phyloP scores from a whole-genome alignment of 2,113 vertebrate genomes.

The Mastomys natalensis region DNA sequence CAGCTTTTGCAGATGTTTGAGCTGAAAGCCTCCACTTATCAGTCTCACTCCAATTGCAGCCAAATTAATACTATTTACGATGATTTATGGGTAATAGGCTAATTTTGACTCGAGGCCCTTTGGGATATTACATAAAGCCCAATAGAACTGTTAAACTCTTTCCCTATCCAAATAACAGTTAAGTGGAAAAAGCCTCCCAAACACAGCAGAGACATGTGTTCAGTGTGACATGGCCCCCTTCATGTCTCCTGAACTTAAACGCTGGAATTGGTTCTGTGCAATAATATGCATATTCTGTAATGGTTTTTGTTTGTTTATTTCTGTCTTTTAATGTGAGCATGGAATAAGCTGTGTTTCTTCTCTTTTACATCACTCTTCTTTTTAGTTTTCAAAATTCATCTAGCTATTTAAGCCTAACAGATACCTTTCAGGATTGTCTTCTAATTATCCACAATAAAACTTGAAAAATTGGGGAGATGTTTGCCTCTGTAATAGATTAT shows the following conservation, averaged over 20 bases:
- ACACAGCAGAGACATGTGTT: background rate
- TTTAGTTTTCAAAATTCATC: background rate
- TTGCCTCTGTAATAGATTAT: background rate
- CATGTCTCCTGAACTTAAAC: background rate
- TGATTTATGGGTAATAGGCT: conserved; percentile 70
- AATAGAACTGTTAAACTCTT: conserved; percentile 10
- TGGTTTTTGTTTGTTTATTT: background rate
- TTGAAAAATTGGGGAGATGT: background rate
- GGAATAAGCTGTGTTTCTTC: background rate
- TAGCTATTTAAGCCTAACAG: background rate
- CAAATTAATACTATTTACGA: conserved; percentile 76
- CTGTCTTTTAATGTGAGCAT: background rate
- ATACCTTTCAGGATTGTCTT: background rate
- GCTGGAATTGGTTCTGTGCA: background rate
- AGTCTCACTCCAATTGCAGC: conserved; percentile 69
- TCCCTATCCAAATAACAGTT: background rate
- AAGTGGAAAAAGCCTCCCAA: background rate
- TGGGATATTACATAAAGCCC: conserved; percentile 9
- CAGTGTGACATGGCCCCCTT: background rate
- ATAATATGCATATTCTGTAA: background rate
- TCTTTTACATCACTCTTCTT: background rate
- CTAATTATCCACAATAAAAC: background rate
- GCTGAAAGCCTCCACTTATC: conserved; percentile 70
- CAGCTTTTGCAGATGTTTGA: conserved; percentile 69
- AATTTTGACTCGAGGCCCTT: conserved; percentile 54